Percentiles rank a stretch among this genome's conserved stretches.
phyloP scores from a whole-genome alignment of 2,113 vertebrate species.

The Scomber japonicus region DNA sequence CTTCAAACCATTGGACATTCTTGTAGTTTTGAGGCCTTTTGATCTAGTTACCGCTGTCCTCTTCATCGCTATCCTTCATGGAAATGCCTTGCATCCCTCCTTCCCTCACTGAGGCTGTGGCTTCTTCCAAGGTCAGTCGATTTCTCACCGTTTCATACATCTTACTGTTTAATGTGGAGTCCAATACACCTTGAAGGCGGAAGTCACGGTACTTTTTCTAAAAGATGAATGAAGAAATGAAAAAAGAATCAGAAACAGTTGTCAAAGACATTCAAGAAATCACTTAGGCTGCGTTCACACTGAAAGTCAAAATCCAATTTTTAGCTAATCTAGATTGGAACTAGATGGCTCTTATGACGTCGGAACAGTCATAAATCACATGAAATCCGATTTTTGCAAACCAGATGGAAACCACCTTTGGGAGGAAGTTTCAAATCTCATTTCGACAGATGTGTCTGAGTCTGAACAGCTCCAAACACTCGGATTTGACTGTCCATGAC shows the following conservation, averaged over 20 bases:
- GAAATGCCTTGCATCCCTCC: slow-evolving; percentile 97
- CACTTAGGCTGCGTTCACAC: too few relatives aligned
- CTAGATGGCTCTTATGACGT: too few relatives aligned
- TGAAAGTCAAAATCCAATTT: too few relatives aligned
- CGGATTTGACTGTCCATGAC: too few relatives aligned
- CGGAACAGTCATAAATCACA: too few relatives aligned
- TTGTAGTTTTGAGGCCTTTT: slow-evolving; percentile 11
- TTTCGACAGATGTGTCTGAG: too few relatives aligned
- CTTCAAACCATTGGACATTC: slow-evolving; percentile 23
- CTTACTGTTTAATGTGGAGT: slow-evolving; percentile 99
- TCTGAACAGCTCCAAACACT: too few relatives aligned
- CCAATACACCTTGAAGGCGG: slow-evolving; percentile 98
- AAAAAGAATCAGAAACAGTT: neutral
- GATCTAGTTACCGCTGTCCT: slow-evolving; percentile 88
- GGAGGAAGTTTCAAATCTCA: too few relatives aligned
- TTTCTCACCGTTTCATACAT: slow-evolving; percentile 98
- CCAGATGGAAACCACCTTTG: too few relatives aligned
- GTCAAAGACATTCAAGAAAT: neutral
- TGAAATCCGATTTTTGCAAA: too few relatives aligned
- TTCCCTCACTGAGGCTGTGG: slow-evolving; percentile 94
- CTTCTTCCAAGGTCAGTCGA: slow-evolving; percentile 96
- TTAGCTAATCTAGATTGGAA: too few relatives aligned
- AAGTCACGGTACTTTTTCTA: slow-evolving; percentile 99
- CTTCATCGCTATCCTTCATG: slow-evolving; percentile 99
- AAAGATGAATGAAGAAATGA: slow-evolving; percentile 3